Conservation (phyloP, 2,888 invertebrate species). For the Platynereis dumerilii region DNA sequence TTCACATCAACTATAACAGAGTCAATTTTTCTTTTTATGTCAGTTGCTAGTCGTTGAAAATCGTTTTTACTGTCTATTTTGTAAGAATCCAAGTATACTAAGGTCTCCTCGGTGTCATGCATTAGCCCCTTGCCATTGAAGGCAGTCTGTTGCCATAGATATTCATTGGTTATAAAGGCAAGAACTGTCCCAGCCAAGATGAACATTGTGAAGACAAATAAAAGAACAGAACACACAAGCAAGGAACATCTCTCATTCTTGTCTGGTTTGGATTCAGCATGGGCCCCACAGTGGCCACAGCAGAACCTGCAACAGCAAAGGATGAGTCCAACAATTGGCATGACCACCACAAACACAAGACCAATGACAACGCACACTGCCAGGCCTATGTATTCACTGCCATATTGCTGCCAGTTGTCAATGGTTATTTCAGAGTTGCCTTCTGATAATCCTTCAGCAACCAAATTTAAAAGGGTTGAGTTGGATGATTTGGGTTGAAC, state of each 20-base stretch:
- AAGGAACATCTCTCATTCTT: not conserved
- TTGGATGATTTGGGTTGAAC: too few species aligned
- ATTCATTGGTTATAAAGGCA: conserved; percentile 1
- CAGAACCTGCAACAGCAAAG: not conserved
- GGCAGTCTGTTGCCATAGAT: conserved; percentile 5
- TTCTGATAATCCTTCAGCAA: too few species aligned
- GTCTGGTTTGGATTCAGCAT: not conserved
- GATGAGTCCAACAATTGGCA: conserved; percentile 2
- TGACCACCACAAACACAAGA: not conserved
- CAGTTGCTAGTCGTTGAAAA: too few species aligned
- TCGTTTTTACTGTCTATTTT: too few species aligned
- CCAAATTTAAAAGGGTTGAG: too few species aligned
- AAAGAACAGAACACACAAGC: not conserved
- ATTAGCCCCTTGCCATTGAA: not conserved
- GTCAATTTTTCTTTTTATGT: too few species aligned
- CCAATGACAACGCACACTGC: not conserved
- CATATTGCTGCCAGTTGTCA: not conserved
- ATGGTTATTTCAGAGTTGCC: too few species aligned
- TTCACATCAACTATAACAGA: too few species aligned
- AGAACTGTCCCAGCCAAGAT: conserved; percentile 1
- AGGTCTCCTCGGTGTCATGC: not conserved
- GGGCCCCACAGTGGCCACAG: not conserved
- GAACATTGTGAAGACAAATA: not conserved
- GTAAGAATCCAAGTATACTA: too few species aligned
- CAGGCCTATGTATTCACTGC: not conserved